Conservation (phyloP, 2,888 invertebrate species). For the Pelosia muscerda region DNA sequence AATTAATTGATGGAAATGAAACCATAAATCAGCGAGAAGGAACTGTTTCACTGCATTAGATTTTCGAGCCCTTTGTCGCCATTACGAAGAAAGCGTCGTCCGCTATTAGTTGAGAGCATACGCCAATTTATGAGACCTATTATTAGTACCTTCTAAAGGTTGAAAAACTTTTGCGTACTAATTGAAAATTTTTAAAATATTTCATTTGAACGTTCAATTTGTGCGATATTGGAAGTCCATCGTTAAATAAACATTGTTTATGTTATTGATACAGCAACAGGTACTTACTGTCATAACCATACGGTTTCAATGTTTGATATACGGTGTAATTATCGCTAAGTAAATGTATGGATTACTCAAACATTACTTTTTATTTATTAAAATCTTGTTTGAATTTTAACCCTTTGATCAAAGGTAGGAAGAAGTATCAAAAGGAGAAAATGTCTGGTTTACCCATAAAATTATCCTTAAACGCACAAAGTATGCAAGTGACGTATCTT, state of each 20-base stretch:
- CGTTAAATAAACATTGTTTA: constrained; percentile 10
- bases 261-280: neutral
- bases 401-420: no score
- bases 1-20: neutral
- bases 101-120: constrained; percentile 7
- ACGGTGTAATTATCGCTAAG: constrained; percentile 1
- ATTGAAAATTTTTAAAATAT: constrained; percentile 15
- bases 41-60: constrained; percentile 15
- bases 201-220: neutral
- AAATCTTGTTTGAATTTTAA: neutral
- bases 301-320: neutral
- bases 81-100: constrained; percentile 16
- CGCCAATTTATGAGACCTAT: constrained; percentile 18
- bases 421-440: no score
- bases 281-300: constrained; percentile 11
- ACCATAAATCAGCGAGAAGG: constrained; percentile 4
- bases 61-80: constrained; percentile 16
- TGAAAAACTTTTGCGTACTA: constrained; percentile 11
- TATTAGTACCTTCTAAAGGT: constrained; percentile 13
- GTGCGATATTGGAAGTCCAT: neutral
- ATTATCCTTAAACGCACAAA: no score
- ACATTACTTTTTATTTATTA: neutral
- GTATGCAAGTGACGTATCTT: no score
- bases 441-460: no score
- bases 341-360: neutral